Conservation (phyloP, 2,797 vertebrate species). For the Emydoidea blandingii region DNA sequence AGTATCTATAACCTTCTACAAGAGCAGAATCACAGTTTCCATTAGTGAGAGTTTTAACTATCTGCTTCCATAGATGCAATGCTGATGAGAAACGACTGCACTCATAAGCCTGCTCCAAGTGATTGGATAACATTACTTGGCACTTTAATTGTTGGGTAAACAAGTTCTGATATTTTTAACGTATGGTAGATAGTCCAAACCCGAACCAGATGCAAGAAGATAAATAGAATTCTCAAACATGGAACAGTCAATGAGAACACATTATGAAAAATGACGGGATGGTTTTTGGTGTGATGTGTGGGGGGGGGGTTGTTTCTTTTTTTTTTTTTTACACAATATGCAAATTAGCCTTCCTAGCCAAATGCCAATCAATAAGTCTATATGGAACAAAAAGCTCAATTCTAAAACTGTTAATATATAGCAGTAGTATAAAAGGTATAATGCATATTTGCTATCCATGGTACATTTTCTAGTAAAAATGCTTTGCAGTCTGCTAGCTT, state of each 20-base stretch:
- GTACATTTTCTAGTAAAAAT: slow-evolving; percentile 84
- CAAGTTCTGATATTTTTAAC: slow-evolving; percentile 56
- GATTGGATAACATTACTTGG: slow-evolving; percentile 33
- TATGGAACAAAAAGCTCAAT: slow-evolving; percentile 72
- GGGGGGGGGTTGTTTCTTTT: background rate
- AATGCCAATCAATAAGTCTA: slow-evolving; percentile 66
- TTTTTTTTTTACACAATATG: slow-evolving; percentile 20
- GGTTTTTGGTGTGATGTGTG: background rate
- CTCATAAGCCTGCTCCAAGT: background rate
- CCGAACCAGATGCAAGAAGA: slow-evolving; percentile 37
- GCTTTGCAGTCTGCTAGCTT: slow-evolving; percentile 83
- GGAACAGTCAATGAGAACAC: slow-evolving; percentile 54
- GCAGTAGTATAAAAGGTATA: slow-evolving; percentile 74
- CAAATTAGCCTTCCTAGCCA: slow-evolving; percentile 60
- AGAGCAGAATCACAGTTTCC: slow-evolving; percentile 47
- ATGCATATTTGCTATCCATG: slow-evolving; percentile 78
- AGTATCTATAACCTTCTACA: background rate
- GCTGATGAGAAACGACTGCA: slow-evolving; percentile 38
- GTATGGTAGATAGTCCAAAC: slow-evolving; percentile 18
- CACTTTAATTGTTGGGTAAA: slow-evolving; percentile 54
- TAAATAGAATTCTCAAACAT: slow-evolving; percentile 57
- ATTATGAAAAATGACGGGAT: slow-evolving; percentile 56
- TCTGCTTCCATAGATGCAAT: slow-evolving; percentile 44
- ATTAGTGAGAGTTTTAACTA: slow-evolving; percentile 32
- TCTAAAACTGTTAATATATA: slow-evolving; percentile 72